phyloP scores from a whole-genome alignment of 1,140 invertebrate species.

The Drosophila repletoides region DNA sequence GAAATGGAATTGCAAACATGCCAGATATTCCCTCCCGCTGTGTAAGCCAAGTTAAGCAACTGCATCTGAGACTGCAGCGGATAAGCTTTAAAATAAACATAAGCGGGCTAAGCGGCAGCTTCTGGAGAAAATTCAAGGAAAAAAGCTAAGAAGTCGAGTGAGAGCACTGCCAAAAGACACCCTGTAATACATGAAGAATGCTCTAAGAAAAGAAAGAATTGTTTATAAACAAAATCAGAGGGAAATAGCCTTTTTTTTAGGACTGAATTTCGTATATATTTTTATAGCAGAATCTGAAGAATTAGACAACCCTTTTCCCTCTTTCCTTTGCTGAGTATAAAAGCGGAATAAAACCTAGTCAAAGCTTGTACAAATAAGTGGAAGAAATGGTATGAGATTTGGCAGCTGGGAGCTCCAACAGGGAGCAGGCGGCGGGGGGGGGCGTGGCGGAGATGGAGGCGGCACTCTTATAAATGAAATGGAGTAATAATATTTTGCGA shows the following conservation, averaged over 20 bases:
- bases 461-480: conserved; percentile 80
- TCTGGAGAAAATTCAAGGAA: neutral
- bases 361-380: conserved; percentile 30
- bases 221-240: no score
- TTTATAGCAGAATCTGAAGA: neutral
- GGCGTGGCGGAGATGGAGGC: neutral
- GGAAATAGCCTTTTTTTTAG: no score
- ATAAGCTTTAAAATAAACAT: conserved; percentile 38
- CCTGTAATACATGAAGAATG: conserved; percentile 5
- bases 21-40: neutral
- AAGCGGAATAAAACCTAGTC: conserved; percentile 34
- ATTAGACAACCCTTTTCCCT: neutral
- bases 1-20: conserved; percentile 67
- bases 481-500: conserved; percentile 80
- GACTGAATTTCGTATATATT: no score
- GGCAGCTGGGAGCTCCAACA: neutral
- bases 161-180: no score
- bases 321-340: conserved; percentile 2
- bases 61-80: conserved; percentile 7
- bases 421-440: neutral
- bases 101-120: conserved; percentile 13
- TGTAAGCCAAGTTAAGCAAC: neutral
- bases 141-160: no score
- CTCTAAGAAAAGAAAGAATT: no score
- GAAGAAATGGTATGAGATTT: neutral